These are phyloP conservation scores for Maniola hyperantus DNA, from an alignment of 2,888 invertebrate species.

Conservation along the genomic window DNA sequence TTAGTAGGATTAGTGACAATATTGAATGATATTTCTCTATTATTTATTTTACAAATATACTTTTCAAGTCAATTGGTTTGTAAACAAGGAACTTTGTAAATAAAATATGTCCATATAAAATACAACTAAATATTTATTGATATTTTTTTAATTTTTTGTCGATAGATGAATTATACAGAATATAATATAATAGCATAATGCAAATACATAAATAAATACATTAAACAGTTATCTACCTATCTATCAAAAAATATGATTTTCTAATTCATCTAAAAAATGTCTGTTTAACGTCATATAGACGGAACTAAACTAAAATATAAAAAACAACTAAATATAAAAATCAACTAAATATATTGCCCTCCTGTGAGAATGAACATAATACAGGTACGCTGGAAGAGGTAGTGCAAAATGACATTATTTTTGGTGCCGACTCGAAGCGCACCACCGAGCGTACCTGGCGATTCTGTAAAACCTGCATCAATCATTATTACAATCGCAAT, in stretches of 20 bases:
- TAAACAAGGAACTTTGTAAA: not conserved
- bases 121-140: conserved; percentile 18
- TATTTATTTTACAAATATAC: no score
- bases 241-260: conserved; percentile 2
- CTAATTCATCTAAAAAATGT: conserved; percentile 19
- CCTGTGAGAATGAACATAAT: not conserved
- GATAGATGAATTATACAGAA: conserved; percentile 32
- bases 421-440: no score
- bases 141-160: conserved; percentile 28
- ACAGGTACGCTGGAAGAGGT: no score
- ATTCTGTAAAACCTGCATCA: no score
- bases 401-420: no score
- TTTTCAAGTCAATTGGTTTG: no score
- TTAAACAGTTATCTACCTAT: conserved; percentile 29
- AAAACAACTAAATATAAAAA: no score
- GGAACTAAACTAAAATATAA: conserved; percentile 15
- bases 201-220: conserved; percentile 36
- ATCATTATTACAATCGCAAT: no score
- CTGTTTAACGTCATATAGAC: conserved; percentile 18
- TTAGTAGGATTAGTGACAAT: no score
- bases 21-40: no score
- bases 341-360: not conserved
- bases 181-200: conserved; percentile 26
- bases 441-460: no score
- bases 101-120: conserved; percentile 3